Evolutionary conservation across 2,888 invertebrate genomes (phyloP), one percentile per base, ranked within the genome.

Genomic region (Zelleria hepariella): DNA sequence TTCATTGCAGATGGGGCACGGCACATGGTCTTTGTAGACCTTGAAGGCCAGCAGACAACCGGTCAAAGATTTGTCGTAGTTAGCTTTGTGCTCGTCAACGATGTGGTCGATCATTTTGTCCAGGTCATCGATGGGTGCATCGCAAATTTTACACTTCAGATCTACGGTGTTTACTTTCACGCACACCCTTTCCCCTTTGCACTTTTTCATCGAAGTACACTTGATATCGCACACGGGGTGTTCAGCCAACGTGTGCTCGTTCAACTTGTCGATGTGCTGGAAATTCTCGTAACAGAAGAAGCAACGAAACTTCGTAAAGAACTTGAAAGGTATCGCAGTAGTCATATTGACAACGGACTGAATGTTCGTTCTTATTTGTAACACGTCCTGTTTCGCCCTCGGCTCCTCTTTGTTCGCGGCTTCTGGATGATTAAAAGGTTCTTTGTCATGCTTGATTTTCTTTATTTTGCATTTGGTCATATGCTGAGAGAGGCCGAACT

Each of bases 341-440:
- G 88, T 85, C 83, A 82, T 85, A 62, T 86, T 87, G 0, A 87
- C 63, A 1, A 88, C 79, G 58, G 75, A 79, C 60, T 77, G 75
- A 47, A 88, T 86, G 60, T 88, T 87, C 60, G 77, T 71, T 18
- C 87, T 66, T 8, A 86, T 82, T 65, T 77, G 77, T n/a, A 66
- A 42, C 0, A 81, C 66, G 25, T 85, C 79, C 57, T 75, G 78
- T 54, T 78, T 78, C 21, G 61, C 63, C 15, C 55, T 54, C 1
- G 55, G 51, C 10, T 58, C 60, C 15, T 42, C 32, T 15, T 42
- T 42, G 1, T n/a, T 21, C 18, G 27, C 60, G 60, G 27, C 69
- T 5, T 70, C 69, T 0, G 72, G 59, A 2, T 42, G 32, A 15
- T 42, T 10, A 42, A 15, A 15, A 42, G 32, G 32, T 42, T 42